These are phyloP conservation scores for Drosophila melanica DNA, from an alignment of 1,140 invertebrate genomes.

Conservation along the genomic window DNA sequence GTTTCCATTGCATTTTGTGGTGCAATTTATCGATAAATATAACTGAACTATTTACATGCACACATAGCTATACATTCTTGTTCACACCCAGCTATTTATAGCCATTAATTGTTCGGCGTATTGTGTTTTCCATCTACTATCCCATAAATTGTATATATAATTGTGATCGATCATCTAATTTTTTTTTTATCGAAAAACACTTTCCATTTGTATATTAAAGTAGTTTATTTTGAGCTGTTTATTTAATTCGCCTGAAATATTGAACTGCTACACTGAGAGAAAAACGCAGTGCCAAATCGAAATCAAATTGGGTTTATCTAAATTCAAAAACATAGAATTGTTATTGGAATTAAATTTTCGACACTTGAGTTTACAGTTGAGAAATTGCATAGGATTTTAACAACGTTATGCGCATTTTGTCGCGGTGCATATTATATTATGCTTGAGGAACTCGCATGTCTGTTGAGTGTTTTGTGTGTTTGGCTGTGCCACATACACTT, in stretches of 20 bases:
- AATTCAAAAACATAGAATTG: too few relatives aligned
- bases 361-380: too few relatives aligned
- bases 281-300: too few relatives aligned
- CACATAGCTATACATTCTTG: background rate
- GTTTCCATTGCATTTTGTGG: slow-evolving; percentile 8
- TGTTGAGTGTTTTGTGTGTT: background rate
- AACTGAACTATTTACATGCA: background rate
- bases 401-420: too few relatives aligned
- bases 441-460: background rate
- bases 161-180: background rate
- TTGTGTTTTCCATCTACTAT: background rate
- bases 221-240: too few relatives aligned
- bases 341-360: too few relatives aligned
- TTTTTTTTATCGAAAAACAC: background rate
- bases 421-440: too few relatives aligned
- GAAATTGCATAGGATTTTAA: too few relatives aligned
- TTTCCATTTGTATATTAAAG: too few relatives aligned
- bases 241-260: too few relatives aligned
- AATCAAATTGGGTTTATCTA: too few relatives aligned
- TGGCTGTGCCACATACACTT: background rate
- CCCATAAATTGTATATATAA: background rate
- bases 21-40: slow-evolving; percentile 44
- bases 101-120: background rate
- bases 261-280: too few relatives aligned
- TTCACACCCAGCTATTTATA: background rate